Percentiles rank a stretch among this genome's conserved stretches.
These are phyloP conservation scores for Centroberyx gerrardi DNA, from an alignment of 2,797 vertebrate species.

Conservation along the genomic window DNA sequence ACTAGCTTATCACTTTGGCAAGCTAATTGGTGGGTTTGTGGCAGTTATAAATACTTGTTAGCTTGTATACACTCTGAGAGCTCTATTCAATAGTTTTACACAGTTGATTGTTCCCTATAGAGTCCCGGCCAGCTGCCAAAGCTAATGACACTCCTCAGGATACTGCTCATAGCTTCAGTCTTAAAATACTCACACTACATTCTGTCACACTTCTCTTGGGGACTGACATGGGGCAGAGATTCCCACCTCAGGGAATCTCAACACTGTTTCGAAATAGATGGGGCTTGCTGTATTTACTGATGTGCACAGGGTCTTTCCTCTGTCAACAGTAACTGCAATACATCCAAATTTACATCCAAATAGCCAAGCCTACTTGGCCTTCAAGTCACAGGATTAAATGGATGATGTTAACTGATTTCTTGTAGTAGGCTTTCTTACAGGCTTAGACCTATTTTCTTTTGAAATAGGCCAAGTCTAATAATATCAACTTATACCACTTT, in stretches of 20 bases:
- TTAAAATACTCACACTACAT: constrained; percentile 78
- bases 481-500: not conserved
- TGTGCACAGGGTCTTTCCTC: constrained; percentile 10
- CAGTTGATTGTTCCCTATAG: constrained; percentile 38
- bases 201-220: constrained; percentile 68
- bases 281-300: constrained; percentile 41
- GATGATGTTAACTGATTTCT: not conserved
- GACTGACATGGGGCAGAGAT: constrained; percentile 60
- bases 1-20: not conserved
- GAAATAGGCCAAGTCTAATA: not conserved
- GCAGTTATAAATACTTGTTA: constrained; percentile 10
- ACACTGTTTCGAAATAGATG: constrained; percentile 58
- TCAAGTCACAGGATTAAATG: not conserved
- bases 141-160: constrained; percentile 52
- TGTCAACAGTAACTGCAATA: constrained; percentile 1
- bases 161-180: constrained; percentile 64
- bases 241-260: constrained; percentile 57
- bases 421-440: not conserved
- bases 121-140: constrained; percentile 53
- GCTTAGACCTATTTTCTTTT: not conserved
- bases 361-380: not conserved
- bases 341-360: not conserved
- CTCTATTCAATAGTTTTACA: not conserved
- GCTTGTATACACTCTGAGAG: not conserved
- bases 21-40: not conserved